Conservation (phyloP, 2,888 invertebrate species). For the Sinhomidia bicolor region DNA sequence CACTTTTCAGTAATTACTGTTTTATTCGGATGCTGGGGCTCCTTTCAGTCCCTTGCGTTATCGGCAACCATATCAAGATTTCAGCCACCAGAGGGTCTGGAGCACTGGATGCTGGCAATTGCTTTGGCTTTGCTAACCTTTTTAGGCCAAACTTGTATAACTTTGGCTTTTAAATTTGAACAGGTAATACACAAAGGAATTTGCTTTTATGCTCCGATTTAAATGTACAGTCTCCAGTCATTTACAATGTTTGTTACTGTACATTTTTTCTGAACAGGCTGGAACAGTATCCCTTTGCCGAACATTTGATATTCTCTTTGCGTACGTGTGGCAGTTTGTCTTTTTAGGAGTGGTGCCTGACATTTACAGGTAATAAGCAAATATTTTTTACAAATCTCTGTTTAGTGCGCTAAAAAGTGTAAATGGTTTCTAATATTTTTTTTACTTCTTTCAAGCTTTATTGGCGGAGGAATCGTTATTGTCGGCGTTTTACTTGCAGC, state of each 20-base stretch:
- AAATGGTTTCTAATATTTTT: not conserved
- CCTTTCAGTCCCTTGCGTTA: conserved; percentile 70
- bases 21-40: conserved; percentile 77
- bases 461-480: conserved; percentile 76
- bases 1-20: conserved; percentile 95
- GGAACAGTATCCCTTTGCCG: conserved; percentile 93
- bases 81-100: conserved; percentile 59
- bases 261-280: too few species aligned
- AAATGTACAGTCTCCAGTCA: too few species aligned
- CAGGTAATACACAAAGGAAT: too few species aligned
- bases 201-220: too few species aligned
- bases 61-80: conserved; percentile 64
- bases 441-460: conserved; percentile 59
- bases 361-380: conserved; percentile 75
- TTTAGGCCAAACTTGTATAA: conserved; percentile 92
- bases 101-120: conserved; percentile 73
- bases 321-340: conserved; percentile 78
- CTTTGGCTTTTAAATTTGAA: conserved; percentile 93
- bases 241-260: too few species aligned
- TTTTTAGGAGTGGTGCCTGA: conserved; percentile 75
- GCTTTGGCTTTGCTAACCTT: conserved; percentile 91
- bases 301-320: conserved; percentile 75
- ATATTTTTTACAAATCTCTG: too few species aligned
- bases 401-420: too few species aligned
- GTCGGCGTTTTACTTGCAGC: conserved; percentile 72